Evolutionary conservation across 1,140 invertebrate genomes (phyloP).

Genomic region (Hylyphantes graminicola): DNA sequence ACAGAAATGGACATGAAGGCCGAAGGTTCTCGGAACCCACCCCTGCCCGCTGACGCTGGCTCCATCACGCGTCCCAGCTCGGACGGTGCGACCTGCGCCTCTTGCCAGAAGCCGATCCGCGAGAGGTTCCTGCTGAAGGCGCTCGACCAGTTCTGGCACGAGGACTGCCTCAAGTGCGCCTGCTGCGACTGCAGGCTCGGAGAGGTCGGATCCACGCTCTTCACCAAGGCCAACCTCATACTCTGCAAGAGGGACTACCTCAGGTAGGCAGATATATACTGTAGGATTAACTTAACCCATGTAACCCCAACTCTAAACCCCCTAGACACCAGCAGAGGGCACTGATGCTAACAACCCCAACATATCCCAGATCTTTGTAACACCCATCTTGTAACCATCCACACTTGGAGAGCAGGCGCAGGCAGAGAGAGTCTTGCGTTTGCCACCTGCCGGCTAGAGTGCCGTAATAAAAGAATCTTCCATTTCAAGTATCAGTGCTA

Average conservation of each 20-base stretch:
- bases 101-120: conserved; percentile 70
- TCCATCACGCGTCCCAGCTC: conserved; percentile 13
- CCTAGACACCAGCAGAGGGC: no score
- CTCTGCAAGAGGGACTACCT: conserved; percentile 93
- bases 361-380: no score
- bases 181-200: conserved; percentile 92
- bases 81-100: conserved; percentile 67
- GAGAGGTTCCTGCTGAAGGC: conserved; percentile 72
- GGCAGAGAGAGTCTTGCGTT: no score
- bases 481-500: no score
- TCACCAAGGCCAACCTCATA: conserved; percentile 92
- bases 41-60: conserved; percentile 29
- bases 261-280: no score
- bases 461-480: no score
- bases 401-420: no score
- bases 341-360: no score
- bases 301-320: no score
- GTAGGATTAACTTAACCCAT: no score
- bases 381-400: no score
- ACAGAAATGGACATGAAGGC: conserved; percentile 59
- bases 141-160: conserved; percentile 91
- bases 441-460: no score
- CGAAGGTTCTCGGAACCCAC: conserved; percentile 37
- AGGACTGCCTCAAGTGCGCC: conserved; percentile 92
- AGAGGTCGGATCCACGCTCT: conserved; percentile 90